phyloP scores from a whole-genome alignment of 1,140 invertebrate species.

The Zaprionus gabonicus region DNA sequence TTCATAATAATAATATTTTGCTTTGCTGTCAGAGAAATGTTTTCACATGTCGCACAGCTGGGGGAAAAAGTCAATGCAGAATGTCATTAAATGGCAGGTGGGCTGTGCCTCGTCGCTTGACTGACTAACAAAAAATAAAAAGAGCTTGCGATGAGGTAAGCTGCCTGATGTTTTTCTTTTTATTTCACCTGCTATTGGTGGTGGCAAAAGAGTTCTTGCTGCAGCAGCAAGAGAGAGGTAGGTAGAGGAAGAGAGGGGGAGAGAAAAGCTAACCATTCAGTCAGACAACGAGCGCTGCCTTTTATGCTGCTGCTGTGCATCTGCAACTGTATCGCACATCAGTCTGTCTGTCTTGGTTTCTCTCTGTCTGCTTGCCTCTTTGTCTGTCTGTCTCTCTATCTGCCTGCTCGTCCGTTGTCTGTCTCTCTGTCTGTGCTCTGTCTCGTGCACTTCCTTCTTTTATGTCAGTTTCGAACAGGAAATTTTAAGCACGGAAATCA shows the following conservation, averaged over 20 bases:
- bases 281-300: conserved; percentile 10
- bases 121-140: conserved; percentile 13
- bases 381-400: conserved; percentile 32
- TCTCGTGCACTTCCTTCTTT: conserved; percentile 53
- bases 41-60: conserved; percentile 30
- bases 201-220: conserved; percentile 11
- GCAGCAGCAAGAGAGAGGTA: background rate
- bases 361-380: conserved; percentile 3
- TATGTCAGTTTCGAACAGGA: conserved; percentile 75
- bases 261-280: background rate
- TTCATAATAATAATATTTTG: conserved; percentile 42
- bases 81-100: conserved; percentile 41
- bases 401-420: background rate
- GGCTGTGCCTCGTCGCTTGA: conserved; percentile 9
- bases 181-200: background rate
- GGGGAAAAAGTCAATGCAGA: conserved; percentile 31
- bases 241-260: background rate
- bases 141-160: conserved; percentile 8
- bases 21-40: conserved; percentile 30
- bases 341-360: conserved; percentile 29
- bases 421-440: conserved; percentile 21
- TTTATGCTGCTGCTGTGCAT: conserved; percentile 30
- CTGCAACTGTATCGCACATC: conserved; percentile 47
- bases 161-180: conserved; percentile 9
- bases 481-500: conserved; percentile 77